Conservation (phyloP, 23 tunicate genomes). For the Halocynthia roretzi region DNA sequence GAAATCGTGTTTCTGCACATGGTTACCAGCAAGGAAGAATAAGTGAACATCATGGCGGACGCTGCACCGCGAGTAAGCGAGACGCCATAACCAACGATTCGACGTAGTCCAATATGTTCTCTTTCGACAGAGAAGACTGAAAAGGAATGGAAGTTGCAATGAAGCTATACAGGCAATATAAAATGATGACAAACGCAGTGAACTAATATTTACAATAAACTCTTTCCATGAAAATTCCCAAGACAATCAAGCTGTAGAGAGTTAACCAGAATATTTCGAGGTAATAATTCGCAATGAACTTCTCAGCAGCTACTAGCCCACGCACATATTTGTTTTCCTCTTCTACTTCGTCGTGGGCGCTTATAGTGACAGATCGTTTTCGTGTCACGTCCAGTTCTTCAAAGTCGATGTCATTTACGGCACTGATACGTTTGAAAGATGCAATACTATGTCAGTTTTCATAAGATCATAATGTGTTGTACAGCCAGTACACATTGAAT, state of each 20-base stretch:
- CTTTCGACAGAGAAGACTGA: constrained; percentile 73
- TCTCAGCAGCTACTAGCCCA: constrained; percentile 2
- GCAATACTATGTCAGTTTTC: no score
- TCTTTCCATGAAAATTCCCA: constrained; percentile 62
- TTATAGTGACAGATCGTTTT: not conserved
- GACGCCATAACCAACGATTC: constrained; percentile 63
- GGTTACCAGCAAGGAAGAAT: constrained; percentile 72
- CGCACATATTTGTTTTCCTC: no score
- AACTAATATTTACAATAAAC: constrained; percentile 52
- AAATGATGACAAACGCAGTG: no score
- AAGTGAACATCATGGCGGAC: constrained; percentile 83
- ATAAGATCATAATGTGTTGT: no score
- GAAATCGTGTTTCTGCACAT: constrained; percentile 90
- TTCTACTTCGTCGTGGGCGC: no score
- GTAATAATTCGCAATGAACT: constrained; percentile 46
- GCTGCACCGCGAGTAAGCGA: constrained; percentile 82
- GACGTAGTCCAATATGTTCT: constrained; percentile 39
- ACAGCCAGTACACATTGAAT: no score
- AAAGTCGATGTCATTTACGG: no score
- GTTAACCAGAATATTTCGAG: constrained; percentile 69
- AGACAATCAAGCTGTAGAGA: constrained; percentile 48
- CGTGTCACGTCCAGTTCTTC: not conserved
- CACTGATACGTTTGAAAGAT: no score
- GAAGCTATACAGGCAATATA: no score
- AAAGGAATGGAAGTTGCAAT: not conserved